Conservation (phyloP, 2,113 vertebrate genomes). For the Psilopogon haemacephalus region DNA sequence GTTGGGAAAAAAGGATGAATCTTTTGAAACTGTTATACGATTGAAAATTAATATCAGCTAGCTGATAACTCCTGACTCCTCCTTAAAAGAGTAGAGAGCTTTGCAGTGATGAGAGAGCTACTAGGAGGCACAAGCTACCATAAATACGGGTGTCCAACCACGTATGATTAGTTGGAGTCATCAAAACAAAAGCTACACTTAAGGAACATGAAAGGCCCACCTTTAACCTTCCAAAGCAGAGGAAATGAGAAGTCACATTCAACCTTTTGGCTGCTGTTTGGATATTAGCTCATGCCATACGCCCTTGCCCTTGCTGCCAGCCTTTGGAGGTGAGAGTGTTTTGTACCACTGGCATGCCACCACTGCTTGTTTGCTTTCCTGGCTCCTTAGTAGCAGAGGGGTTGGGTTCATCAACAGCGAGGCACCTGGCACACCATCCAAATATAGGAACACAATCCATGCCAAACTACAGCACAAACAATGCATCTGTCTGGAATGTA, state of each 20-base stretch:
- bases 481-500: not conserved
- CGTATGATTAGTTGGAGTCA: conserved; percentile 38
- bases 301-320: not conserved
- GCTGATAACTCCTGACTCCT: not conserved
- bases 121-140: not conserved
- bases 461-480: conserved; percentile 39
- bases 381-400: not conserved
- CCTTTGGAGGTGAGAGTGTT: not conserved
- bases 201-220: conserved; percentile 35
- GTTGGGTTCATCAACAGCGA: conserved; percentile 29
- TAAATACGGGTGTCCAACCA: not conserved
- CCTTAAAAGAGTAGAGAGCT: not conserved
- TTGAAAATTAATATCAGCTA: not conserved
- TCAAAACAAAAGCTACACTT: conserved; percentile 28
- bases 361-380: conserved; percentile 26
- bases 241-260: conserved; percentile 46
- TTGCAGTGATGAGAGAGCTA: not conserved
- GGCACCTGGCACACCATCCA: conserved; percentile 34
- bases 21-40: not conserved
- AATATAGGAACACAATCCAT: conserved; percentile 4
- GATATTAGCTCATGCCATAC: conserved; percentile 18
- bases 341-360: conserved; percentile 15
- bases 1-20: not conserved
- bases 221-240: conserved; percentile 16
- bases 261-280: not conserved